phyloP scores from a whole-genome alignment of 2,797 vertebrate species.

The Leptatherina wallacei region DNA sequence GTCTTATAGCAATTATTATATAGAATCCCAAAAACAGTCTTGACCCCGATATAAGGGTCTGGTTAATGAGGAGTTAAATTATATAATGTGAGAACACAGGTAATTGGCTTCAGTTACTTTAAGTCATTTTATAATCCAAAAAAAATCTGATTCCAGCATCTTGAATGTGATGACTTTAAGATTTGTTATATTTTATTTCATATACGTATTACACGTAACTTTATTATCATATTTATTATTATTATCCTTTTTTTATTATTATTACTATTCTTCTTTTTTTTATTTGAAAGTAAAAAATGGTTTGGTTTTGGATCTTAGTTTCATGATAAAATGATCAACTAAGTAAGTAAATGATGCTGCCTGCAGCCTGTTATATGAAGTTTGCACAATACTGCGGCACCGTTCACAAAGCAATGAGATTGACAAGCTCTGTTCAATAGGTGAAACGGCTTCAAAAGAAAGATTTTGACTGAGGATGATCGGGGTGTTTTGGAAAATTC shows the following conservation, averaged over 20 bases:
- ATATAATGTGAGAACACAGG: no score
- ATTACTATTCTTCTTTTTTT: not conserved
- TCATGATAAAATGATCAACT: not conserved
- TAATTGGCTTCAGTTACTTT: no score
- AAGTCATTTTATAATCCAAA: no score
- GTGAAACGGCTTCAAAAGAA: not conserved
- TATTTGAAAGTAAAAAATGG: not conserved
- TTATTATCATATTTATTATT: no score
- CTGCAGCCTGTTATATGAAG: not conserved
- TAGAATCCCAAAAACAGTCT: not conserved
- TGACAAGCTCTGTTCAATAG: not conserved
- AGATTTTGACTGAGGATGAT: not conserved
- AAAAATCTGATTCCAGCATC: not conserved
- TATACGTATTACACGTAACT: no score
- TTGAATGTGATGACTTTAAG: not conserved
- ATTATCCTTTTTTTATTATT: no score
- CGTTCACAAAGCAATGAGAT: not conserved
- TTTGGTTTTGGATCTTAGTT: constrained; percentile 3
- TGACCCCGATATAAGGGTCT: not conserved
- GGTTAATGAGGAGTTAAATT: no score
- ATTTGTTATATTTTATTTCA: no score
- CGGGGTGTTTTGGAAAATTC: not conserved
- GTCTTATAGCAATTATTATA: not conserved
- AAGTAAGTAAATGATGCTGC: not conserved
- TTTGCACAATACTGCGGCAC: not conserved